A percentile compares a stretch with the other conserved stretches of the same genome.
Evolutionary conservation across 2,797 vertebrate genomes (phyloP).

Genomic region (Falco peregrinus): DNA sequence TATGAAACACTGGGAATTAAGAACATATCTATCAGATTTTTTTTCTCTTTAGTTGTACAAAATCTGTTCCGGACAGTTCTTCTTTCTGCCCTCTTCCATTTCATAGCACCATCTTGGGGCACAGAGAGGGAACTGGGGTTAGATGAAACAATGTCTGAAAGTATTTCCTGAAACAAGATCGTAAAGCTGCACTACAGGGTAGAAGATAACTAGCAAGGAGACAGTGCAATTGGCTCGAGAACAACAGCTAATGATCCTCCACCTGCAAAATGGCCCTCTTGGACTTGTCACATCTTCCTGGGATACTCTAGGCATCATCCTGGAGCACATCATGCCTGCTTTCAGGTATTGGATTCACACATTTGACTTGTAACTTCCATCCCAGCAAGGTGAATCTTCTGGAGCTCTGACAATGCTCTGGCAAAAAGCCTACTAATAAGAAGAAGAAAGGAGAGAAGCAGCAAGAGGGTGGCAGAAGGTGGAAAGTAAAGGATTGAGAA

Average conservation of each 20-base stretch:
- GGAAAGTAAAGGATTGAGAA: background rate
- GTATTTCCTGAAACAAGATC: fast-evolving
- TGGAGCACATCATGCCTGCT: background rate
- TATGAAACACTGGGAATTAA: background rate
- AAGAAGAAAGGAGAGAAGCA: background rate
- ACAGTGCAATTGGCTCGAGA: background rate
- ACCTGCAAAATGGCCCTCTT: background rate
- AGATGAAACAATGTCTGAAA: background rate
- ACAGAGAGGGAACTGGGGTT: background rate
- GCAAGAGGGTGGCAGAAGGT: fast-evolving
- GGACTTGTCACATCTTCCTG: background rate
- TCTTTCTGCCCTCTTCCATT: background rate
- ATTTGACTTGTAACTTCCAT: background rate
- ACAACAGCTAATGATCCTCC: background rate
- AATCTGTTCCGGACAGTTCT: background rate
- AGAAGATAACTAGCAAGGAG: background rate
- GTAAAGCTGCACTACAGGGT: background rate
- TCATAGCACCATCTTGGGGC: background rate
- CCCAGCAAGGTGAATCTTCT: background rate
- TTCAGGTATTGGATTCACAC: background rate
- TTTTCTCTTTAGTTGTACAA: background rate
- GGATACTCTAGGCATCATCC: background rate
- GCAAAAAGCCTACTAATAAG: background rate
- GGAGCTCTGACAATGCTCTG: background rate
- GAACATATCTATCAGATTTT: background rate